Conservation (phyloP, 2,888 invertebrate species). For the Seira ritae region DNA sequence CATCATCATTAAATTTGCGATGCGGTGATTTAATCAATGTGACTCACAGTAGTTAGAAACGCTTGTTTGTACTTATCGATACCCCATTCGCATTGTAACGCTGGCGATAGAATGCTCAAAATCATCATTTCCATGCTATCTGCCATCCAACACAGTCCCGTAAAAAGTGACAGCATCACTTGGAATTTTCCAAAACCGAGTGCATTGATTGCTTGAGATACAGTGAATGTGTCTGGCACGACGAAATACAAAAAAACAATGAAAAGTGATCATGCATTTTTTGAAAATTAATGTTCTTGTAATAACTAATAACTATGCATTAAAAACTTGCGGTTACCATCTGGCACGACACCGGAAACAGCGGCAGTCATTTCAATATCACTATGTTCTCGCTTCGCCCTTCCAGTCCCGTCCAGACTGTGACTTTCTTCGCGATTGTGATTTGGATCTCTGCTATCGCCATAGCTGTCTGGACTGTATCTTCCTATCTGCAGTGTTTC, state of each 20-base stretch:
- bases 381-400: conserved; percentile 73
- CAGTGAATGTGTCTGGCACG: conserved; percentile 87
- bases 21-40: no score
- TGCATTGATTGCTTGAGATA: conserved; percentile 90
- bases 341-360: conserved; percentile 82
- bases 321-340: no score
- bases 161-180: conserved; percentile 89
- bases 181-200: conserved; percentile 93
- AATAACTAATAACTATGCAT: no score
- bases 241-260: no score
- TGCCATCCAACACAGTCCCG: conserved; percentile 96
- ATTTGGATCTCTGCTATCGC: conserved; percentile 40
- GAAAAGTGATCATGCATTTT: no score
- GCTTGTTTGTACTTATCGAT: conserved; percentile 93
- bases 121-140: conserved; percentile 99
- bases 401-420: conserved; percentile 57
- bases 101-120: conserved; percentile 93
- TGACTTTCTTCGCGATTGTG: conserved; percentile 53
- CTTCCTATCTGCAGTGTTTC: conserved; percentile 71
- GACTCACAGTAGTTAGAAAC: conserved; percentile 88
- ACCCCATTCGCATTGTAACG: conserved; percentile 96
- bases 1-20: not conserved
- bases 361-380: conserved; percentile 87
- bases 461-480: conserved; percentile 68
- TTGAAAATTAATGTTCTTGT: no score